Percentiles rank a stretch among this genome's conserved stretches.
Conservation (phyloP, 2,888 invertebrate species). For the Halictus quadricinctus region DNA sequence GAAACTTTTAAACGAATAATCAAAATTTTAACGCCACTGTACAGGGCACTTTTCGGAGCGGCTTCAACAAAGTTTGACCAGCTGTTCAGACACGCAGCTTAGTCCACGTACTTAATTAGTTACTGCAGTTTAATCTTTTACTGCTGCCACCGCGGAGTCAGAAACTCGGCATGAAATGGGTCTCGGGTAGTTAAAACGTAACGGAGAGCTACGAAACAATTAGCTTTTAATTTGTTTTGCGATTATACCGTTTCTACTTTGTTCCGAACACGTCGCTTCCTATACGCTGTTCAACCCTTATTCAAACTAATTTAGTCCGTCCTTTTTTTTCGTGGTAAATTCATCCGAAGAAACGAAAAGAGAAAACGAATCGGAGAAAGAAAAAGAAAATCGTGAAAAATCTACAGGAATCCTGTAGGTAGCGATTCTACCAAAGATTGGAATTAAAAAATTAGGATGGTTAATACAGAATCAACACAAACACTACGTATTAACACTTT, state of each 20-base stretch:
- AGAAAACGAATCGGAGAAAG: too few species aligned
- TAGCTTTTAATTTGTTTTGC: background rate
- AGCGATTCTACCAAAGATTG: too few species aligned
- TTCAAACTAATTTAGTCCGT: too few species aligned
- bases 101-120: background rate
- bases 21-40: background rate
- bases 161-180: background rate
- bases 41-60: background rate
- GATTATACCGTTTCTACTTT: background rate
- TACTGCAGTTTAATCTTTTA: slow-evolving; percentile 5
- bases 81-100: background rate
- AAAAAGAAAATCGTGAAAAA: too few species aligned
- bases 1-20: background rate
- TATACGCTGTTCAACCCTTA: background rate
- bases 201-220: background rate
- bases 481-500: too few species aligned
- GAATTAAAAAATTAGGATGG: too few species aligned
- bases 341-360: too few species aligned
- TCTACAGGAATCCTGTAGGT: too few species aligned
- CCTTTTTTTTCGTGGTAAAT: too few species aligned
- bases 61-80: slow-evolving; percentile 1
- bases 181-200: background rate
- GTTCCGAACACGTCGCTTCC: background rate
- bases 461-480: too few species aligned
- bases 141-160: background rate